Evolutionary conservation across 2,797 vertebrate genomes (phyloP), one percentile per base, ranked within the genome.

Genomic region (Siniperca scherzeri): DNA sequence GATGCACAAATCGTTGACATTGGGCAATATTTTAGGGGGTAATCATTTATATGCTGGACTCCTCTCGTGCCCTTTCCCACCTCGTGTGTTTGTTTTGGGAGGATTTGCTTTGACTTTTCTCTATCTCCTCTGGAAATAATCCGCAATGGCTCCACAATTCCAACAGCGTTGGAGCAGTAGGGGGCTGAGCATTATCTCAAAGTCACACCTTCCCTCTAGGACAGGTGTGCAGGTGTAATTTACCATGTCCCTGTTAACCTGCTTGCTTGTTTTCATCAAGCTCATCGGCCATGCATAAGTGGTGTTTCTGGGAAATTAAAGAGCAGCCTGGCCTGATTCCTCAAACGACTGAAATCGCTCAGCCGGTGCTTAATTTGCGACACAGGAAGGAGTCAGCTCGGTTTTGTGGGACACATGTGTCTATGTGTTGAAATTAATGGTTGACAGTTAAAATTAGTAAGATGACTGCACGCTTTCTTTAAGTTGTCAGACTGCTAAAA

Each of bases 151-250:
- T 77, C 65, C 38, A 46, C 64, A n/a, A 25, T 50, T 83, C 50
- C 70, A 11, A 9, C 74, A 14, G 78, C 0, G 40, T n/a, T 3
- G 52, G 48, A 79, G 53, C 30, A 0, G 70, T 3, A 12, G 68
- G 76, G 66, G 79, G 40, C 61, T 38, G 70, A 78, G 67, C 75
- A 74, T 87, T 84, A 87, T 83, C 86, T 90, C 88, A 91, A 88
- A 91, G 90, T 89, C 89, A 85, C 89, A 92, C 92, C 90, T 88
- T 84, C 81, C 86, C 87, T 89, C 75, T 48, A 74, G 81, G 81
- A 88, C 91, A 92, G 94, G 90, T 92, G 94, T 91, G 89, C 85
- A 69, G 89, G 84, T 92, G 91, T 91, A 90, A 90, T 92, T 89
- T 87, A 90, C 77, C 89, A 86, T 89, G 92, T 91, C 87, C 80